Evolutionary conservation across 2,797 vertebrate species (phyloP).

Genomic region (Pelochelys cantorii): DNA sequence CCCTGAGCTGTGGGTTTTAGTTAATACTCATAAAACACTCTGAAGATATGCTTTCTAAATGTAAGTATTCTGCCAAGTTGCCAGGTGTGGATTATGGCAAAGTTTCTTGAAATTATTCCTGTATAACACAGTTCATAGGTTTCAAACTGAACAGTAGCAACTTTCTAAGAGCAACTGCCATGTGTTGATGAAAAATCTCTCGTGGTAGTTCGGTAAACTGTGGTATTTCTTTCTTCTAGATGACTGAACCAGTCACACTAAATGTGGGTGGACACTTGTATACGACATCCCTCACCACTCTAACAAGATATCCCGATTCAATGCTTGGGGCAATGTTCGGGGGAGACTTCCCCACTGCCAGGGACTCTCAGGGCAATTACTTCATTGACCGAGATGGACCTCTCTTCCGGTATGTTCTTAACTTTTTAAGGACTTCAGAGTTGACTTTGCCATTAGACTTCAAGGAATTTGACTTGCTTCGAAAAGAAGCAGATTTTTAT

Average conservation of each 20-base stretch:
- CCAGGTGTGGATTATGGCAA: conserved; percentile 53
- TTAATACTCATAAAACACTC: conserved; percentile 48
- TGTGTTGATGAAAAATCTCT: not conserved
- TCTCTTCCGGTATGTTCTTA: conserved; percentile 96
- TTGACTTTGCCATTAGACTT: conserved; percentile 96
- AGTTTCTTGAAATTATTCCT: conserved; percentile 28
- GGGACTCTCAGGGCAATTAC: conserved; percentile 96
- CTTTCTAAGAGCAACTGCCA: not conserved
- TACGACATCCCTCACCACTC: conserved; percentile 94
- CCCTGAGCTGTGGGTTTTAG: conserved; percentile 25
- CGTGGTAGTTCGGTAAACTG: conserved; percentile 59
- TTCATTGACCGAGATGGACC: conserved; percentile 98
- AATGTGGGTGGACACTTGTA: conserved; percentile 98
- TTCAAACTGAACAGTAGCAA: not conserved
- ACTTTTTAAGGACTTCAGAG: conserved; percentile 97
- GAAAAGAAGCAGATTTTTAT: conserved; percentile 98
- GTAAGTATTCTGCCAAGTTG: conserved; percentile 31
- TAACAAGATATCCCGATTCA: conserved; percentile 97
- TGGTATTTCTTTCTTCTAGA: conserved; percentile 83
- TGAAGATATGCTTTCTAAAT: conserved; percentile 28
- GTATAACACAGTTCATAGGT: not conserved
- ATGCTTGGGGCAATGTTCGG: conserved; percentile 99
- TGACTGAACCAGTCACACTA: conserved; percentile 96
- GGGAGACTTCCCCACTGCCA: conserved; percentile 95
- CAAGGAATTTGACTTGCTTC: conserved; percentile 95